phyloP scores from a whole-genome alignment of 2,888 invertebrate species.

The Erebia ligea region DNA sequence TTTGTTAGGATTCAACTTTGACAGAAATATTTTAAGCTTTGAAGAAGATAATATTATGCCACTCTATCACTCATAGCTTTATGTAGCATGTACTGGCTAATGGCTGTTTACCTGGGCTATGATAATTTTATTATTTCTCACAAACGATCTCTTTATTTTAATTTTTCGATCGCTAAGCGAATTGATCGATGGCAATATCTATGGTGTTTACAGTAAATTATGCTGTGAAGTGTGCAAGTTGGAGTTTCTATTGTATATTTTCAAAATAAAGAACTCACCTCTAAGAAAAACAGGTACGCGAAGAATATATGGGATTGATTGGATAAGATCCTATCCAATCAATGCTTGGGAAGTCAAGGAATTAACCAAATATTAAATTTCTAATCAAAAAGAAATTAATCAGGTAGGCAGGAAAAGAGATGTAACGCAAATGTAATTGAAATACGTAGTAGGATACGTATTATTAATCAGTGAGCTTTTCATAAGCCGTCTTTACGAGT shows the following conservation, averaged over 20 bases:
- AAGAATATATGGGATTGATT: background rate
- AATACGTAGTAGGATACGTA: background rate
- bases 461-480: slow-evolving; percentile 11
- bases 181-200: too few species aligned
- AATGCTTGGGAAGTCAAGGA: background rate
- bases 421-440: slow-evolving; percentile 3
- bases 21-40: background rate
- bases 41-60: background rate
- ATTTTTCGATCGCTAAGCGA: too few species aligned
- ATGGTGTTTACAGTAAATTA: too few species aligned
- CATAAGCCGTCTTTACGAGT: slow-evolving; percentile 1
- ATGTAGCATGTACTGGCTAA: background rate
- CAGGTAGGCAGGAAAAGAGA: background rate
- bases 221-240: too few species aligned
- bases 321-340: background rate
- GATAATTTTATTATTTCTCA: background rate
- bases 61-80: background rate
- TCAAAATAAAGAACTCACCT: background rate
- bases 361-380: background rate
- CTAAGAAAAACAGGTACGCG: background rate
- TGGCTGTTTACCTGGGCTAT: background rate
- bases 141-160: too few species aligned
- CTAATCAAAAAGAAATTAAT: background rate
- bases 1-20: slow-evolving; percentile 4
- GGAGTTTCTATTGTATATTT: too few species aligned